Base-by-base conservation (phyloP, 2,113 vertebrate genomes). In the Epinephelus moara region DNA sequence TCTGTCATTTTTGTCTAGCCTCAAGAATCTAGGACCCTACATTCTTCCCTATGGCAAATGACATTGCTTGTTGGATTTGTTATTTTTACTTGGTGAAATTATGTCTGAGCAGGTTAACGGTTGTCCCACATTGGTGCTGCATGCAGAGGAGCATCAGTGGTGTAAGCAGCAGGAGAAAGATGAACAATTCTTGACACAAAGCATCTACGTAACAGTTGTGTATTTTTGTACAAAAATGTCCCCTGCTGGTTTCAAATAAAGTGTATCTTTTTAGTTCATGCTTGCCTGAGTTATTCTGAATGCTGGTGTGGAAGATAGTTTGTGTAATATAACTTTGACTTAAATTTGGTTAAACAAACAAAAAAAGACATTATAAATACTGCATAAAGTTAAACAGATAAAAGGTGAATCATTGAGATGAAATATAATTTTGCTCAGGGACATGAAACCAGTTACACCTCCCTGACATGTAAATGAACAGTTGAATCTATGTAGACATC, bases 211-310 rank as follows among this genome's bases (percentile, higher is more conserved):
- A 90, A 93, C 90, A 89, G 55, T 93, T 94, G 88, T 94, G 94
- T 94, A 95, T 95, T 95, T 94, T 95, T 95, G 91, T 95, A 95
- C 84, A 90, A 94, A 87, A 89, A 85, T 82, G 88, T 89, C 85
- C 91, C 89, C 85, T 89, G 86, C 82, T 87, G 91, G 88, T 93
- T 94, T 89, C 87, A 90, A 94, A 95, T 95, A 95, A 95, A 95
- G 88, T 92, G 84, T 93, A 94, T 92, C 93, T 94, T 94, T 95
- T 93, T 94, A 93, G 90, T 93, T 94, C 73, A 93, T 90, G 80
- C 74, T 85, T 78, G 52, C 57, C 74, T 55, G 57, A 78, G 45
- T 93, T 83, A 40, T 77, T 90, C 30, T 79, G 14, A 71, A 62
- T 40, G 40, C 55, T 50, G 30, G 23, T 47, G 50, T 23, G 14